Percentiles rank a stretch among this genome's conserved stretches.
These are phyloP conservation scores for Propsilocerus akamusi DNA, from an alignment of 1,140 invertebrate species.

Conservation along the genomic window DNA sequence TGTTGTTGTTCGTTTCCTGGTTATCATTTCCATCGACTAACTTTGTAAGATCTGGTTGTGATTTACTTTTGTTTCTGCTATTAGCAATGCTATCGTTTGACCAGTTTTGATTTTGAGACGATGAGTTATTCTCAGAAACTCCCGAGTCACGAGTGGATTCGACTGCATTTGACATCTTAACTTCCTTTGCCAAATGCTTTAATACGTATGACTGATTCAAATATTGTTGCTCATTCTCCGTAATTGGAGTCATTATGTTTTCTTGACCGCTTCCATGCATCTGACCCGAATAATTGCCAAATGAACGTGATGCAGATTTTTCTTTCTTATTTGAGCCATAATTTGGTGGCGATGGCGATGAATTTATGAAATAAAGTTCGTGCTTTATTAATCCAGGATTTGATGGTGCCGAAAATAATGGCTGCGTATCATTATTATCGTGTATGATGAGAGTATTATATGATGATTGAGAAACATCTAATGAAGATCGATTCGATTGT, in stretches of 20 bases:
- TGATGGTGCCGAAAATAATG: background rate
- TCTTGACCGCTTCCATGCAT: background rate
- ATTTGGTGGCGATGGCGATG: background rate
- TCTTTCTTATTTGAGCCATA: background rate
- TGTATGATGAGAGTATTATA: conserved; percentile 68
- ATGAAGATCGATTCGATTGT: conserved; percentile 50
- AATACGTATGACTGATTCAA: conserved; percentile 65
- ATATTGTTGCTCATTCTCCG: conserved; percentile 70
- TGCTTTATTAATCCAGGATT: background rate
- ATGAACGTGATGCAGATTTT: background rate
- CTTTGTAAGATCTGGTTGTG: conserved; percentile 29
- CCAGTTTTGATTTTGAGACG: conserved; percentile 14
- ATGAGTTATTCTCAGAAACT: conserved; percentile 13
- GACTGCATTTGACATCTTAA: conserved; percentile 30
- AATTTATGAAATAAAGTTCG: conserved; percentile 2
- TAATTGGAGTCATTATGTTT: conserved; percentile 47
- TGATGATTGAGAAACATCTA: conserved; percentile 54
- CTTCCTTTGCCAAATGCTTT: conserved; percentile 70
- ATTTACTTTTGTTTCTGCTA: conserved; percentile 23
- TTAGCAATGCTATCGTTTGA: conserved; percentile 18
- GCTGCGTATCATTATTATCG: conserved; percentile 28
- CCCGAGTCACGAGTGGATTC: conserved; percentile 10
- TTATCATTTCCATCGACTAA: conserved; percentile 9
- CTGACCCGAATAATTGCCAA: background rate
- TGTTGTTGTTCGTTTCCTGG: background rate